Evolutionary conservation across 2,797 vertebrate genomes (phyloP).

Genomic region (Spinibarbus caldwelli): DNA sequence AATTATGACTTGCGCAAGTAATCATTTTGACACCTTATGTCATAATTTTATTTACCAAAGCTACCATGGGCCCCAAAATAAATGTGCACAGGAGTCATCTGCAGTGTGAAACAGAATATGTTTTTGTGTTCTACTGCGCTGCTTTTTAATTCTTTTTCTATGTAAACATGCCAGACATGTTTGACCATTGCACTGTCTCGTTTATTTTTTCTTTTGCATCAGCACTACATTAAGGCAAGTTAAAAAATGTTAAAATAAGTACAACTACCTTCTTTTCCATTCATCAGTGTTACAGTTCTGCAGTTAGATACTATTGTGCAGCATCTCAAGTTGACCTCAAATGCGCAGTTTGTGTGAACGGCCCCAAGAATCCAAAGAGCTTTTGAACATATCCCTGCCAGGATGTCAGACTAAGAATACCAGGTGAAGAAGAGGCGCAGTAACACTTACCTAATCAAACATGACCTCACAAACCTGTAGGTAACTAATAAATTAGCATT

Average conservation of each 20-base stretch:
- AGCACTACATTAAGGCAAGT: background rate
- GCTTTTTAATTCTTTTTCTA: background rate
- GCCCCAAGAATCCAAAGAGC: constrained; percentile 26
- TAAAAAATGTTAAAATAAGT: background rate
- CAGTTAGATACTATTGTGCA: background rate
- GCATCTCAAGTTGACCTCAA: no score
- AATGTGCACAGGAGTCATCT: background rate
- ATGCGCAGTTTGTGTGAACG: background rate
- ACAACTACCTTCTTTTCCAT: background rate
- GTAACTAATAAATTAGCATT: constrained; percentile 24
- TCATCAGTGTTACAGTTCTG: background rate
- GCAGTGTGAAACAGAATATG: background rate
- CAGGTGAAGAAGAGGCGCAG: constrained; percentile 6
- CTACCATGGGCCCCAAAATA: background rate
- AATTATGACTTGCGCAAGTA: background rate
- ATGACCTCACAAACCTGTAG: constrained; percentile 31
- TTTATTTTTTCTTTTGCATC: background rate
- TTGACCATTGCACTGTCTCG: background rate
- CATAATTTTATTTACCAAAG: background rate
- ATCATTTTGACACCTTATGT: background rate
- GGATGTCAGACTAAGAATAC: constrained; percentile 8
- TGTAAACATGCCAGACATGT: background rate
- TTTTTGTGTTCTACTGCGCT: background rate
- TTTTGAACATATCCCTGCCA: constrained; percentile 24
- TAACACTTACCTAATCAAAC: constrained; percentile 20